Percentiles rank a stretch among this genome's conserved stretches.
These are phyloP conservation scores for Heliothis virescens DNA, from an alignment of 1,140 invertebrate species.

Conservation along the genomic window DNA sequence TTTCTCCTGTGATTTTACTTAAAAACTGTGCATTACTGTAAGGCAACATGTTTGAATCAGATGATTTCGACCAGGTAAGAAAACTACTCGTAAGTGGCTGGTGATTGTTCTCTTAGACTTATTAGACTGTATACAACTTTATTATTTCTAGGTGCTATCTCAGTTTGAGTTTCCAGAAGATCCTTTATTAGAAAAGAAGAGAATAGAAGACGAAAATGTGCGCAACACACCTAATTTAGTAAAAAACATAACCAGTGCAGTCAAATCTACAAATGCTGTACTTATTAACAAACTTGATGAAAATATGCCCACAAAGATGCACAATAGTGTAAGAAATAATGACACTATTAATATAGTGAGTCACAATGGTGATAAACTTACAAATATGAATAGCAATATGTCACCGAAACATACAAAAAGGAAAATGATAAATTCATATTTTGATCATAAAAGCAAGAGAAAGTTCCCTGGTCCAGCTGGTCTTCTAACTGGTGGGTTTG, in stretches of 20 bases:
- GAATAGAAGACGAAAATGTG: conserved; percentile 24
- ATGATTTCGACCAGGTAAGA: conserved; percentile 79
- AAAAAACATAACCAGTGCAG: background rate
- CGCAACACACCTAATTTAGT: background rate
- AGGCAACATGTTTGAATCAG: conserved; percentile 75
- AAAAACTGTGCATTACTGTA: too few species aligned
- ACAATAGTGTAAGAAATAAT: background rate
- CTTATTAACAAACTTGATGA: background rate
- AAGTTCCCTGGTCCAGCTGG: conserved; percentile 82
- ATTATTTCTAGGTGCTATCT: conserved; percentile 68
- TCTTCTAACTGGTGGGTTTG: conserved; percentile 67
- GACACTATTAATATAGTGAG: background rate
- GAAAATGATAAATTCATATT: conserved; percentile 78
- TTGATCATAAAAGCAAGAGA: conserved; percentile 76
- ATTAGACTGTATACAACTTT: background rate
- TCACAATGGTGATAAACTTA: background rate
- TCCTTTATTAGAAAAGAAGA: conserved; percentile 29
- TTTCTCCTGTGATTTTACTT: too few species aligned
- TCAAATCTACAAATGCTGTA: background rate
- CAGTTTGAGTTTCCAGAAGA: conserved; percentile 74
- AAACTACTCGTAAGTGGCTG: background rate
- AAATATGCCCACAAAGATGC: background rate
- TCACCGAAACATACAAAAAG: conserved; percentile 72
- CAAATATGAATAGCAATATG: conserved; percentile 43
- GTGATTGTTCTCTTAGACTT: conserved; percentile 39